These are phyloP conservation scores for Rhynchomys soricoides DNA, from an alignment of 2,113 vertebrate genomes.

Conservation along the genomic window DNA sequence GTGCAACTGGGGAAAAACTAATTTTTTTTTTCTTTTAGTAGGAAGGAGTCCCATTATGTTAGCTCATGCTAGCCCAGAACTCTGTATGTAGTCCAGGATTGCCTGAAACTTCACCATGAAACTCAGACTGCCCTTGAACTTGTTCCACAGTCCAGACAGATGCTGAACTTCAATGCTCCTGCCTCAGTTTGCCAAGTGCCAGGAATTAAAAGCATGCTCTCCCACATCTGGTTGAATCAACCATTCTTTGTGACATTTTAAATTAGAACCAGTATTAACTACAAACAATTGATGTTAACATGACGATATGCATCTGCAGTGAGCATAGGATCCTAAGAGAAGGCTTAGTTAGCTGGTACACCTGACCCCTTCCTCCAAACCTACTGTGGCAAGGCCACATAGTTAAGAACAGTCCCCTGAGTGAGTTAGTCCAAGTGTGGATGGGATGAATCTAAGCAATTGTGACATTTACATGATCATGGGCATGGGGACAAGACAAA, in stretches of 20 bases:
- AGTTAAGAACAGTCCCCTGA: conserved; percentile 54
- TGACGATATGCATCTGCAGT: not conserved
- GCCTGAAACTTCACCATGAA: not conserved
- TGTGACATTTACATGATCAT: conserved; percentile 50
- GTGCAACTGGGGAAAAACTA: not conserved
- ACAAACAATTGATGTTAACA: not conserved
- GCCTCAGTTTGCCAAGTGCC: not conserved
- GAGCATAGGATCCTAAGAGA: not conserved
- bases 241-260: not conserved
- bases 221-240: not conserved
- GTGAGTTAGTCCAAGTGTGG: conserved; percentile 44
- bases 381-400: conserved; percentile 23
- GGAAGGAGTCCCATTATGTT: not conserved
- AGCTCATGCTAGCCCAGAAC: not conserved
- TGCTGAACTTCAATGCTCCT: not conserved
- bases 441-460: conserved; percentile 18
- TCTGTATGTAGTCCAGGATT: not conserved
- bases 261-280: not conserved
- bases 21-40: not conserved
- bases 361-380: conserved; percentile 44
- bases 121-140: not conserved
- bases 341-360: not conserved
- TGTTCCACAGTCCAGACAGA: not conserved
- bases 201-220: not conserved
- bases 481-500: not conserved